phyloP scores from a whole-genome alignment of 2,888 invertebrate species.

The Ochlodes sylvanus region DNA sequence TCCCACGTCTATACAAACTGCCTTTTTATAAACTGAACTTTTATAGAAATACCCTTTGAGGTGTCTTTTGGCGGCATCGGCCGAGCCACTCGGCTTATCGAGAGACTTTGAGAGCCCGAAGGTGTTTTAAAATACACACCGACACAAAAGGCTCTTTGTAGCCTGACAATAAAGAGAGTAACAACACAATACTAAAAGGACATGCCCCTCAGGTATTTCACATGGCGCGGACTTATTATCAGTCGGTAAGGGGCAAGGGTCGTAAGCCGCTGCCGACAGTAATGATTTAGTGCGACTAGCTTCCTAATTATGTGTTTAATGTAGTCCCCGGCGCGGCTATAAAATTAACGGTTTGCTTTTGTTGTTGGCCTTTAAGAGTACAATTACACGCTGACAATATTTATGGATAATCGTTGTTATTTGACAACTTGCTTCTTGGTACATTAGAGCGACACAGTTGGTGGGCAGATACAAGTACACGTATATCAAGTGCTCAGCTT shows the following conservation, averaged over 20 bases:
- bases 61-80: conserved; percentile 18
- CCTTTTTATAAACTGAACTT: conserved; percentile 23
- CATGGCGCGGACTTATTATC: neutral
- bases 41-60: conserved; percentile 24
- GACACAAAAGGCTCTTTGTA: conserved; percentile 24
- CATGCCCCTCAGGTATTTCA: conserved; percentile 1
- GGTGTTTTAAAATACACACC: conserved; percentile 30
- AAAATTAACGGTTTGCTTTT: no score
- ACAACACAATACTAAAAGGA: neutral
- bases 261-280: neutral
- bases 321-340: no score
- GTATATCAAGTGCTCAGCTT: no score
- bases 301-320: no score
- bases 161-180: neutral
- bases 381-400: no score
- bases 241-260: neutral
- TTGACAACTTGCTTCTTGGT: no score
- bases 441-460: no score
- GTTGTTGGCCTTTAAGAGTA: no score
- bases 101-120: conserved; percentile 16
- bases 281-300: no score
- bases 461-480: no score
- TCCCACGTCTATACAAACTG: conserved; percentile 14
- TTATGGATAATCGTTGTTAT: no score
- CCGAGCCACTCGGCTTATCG: conserved; percentile 15